Conservation (phyloP, 2,797 vertebrate species). For the Coccyzus lansbergi region DNA sequence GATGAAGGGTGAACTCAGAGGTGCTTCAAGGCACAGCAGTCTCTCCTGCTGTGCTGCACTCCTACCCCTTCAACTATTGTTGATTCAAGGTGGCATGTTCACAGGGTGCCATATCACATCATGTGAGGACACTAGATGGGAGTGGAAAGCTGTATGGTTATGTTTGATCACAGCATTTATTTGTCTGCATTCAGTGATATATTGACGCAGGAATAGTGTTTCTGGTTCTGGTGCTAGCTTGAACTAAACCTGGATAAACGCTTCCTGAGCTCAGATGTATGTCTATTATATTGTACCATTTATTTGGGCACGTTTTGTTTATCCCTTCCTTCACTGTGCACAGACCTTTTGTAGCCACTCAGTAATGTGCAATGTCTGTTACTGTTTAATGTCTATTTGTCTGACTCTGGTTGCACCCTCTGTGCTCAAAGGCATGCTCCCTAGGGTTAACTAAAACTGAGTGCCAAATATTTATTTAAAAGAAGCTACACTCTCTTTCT, state of each 20-base stretch:
- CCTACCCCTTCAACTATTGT: background rate
- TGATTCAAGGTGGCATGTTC: background rate
- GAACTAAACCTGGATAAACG: background rate
- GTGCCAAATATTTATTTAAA: background rate
- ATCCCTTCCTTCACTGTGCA: background rate
- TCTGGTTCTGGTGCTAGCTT: background rate
- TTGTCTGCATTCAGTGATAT: background rate
- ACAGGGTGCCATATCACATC: no score
- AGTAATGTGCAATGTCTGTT: background rate
- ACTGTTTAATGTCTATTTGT: background rate
- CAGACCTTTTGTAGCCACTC: background rate
- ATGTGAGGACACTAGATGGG: background rate
- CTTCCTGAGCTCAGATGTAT: background rate
- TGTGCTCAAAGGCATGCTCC: background rate
- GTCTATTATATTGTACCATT: background rate
- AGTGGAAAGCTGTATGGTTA: background rate
- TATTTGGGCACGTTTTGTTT: background rate
- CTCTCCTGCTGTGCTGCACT: background rate
- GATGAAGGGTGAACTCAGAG: background rate
- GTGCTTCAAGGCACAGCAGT: background rate
- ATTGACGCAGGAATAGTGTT: background rate
- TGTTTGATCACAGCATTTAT: background rate
- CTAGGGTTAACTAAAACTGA: background rate
- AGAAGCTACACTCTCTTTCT: background rate
- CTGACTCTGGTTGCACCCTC: background rate